A percentile compares a stretch with the other conserved stretches of the same genome.
These are phyloP conservation scores for Liasis olivaceus DNA, from an alignment of 2,797 vertebrate species.

Conservation along the genomic window DNA sequence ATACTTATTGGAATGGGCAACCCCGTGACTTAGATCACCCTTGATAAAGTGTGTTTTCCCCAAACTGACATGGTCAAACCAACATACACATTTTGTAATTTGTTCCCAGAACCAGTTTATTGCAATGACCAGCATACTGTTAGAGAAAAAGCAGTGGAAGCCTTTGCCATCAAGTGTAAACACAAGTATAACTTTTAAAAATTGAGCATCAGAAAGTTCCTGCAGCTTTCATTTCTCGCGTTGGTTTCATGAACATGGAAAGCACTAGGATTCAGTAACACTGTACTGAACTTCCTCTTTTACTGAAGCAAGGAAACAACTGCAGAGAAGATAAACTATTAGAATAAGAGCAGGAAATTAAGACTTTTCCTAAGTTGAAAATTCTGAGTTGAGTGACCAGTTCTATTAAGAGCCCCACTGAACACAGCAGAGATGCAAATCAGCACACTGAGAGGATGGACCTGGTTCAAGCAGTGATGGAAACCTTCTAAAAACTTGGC, in stretches of 20 bases:
- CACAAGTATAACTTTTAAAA: neutral
- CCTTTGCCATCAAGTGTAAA: neutral
- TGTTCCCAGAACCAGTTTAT: neutral
- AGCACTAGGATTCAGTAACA: neutral
- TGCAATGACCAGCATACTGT: neutral
- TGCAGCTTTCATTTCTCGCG: neutral
- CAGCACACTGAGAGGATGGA: neutral
- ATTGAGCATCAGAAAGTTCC: neutral
- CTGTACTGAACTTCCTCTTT: neutral
- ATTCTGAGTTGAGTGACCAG: neutral
- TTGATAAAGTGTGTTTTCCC: neutral
- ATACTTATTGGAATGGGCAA: neutral
- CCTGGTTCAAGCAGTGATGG: neutral
- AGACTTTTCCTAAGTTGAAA: neutral
- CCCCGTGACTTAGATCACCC: neutral
- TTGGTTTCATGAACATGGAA: neutral
- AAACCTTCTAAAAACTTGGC: neutral
- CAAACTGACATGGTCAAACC: neutral
- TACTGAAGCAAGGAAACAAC: neutral
- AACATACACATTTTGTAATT: neutral
- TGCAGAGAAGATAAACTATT: neutral
- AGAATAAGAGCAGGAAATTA: neutral
- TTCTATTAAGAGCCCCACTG: neutral
- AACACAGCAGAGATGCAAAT: neutral
- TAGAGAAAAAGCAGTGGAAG: neutral